Conservation (phyloP, 2,113 vertebrate genomes). For the Clarias gariepinus region DNA sequence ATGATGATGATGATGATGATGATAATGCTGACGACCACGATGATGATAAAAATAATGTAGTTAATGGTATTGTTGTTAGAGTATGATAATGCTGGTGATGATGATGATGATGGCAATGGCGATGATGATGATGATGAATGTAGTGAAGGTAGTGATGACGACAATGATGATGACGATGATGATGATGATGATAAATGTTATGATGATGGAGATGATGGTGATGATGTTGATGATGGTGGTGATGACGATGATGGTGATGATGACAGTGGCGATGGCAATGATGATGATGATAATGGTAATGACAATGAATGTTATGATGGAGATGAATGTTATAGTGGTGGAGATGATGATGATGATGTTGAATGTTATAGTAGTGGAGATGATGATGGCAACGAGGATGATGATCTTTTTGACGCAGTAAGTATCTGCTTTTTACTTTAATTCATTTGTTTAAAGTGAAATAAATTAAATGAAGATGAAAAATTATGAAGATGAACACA, state of each 20-base stretch:
- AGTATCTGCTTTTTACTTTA: background rate
- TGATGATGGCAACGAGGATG: background rate
- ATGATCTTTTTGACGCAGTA: background rate
- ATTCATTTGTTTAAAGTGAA: background rate
- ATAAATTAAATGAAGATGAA: background rate
- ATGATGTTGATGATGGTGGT: too few species aligned
- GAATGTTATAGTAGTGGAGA: too few species aligned
- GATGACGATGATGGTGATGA: background rate
- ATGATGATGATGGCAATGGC: too few species aligned
- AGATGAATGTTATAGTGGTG: background rate
- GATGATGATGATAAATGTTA: fast-evolving
- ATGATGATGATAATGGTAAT: background rate
- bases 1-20: background rate
- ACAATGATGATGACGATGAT: background rate
- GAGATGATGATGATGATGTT: background rate
- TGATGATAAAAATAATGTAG: background rate
- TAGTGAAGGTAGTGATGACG: background rate
- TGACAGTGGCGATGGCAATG: background rate
- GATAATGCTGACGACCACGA: background rate
- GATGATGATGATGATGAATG: fast-evolving
- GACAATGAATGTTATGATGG: background rate
- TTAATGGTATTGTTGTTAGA: background rate
- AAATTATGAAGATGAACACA: background rate
- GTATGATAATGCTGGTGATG: background rate
- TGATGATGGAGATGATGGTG: background rate